phyloP scores from a whole-genome alignment of 2,797 vertebrate genomes.

The Pseudocheirus occidentalis region DNA sequence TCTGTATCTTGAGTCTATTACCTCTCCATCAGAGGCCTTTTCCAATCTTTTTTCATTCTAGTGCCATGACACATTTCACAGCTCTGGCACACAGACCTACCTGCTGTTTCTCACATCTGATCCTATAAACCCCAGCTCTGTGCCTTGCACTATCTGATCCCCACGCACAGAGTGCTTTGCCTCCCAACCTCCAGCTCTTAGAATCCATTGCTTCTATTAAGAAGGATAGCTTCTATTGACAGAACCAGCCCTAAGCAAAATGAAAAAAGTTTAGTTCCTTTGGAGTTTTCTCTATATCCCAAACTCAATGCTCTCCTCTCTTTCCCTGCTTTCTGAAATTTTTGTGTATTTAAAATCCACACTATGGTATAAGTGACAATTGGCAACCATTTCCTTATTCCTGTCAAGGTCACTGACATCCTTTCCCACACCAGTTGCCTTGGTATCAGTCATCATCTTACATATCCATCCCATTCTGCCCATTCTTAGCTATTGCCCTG shows the following conservation, averaged over 20 bases:
- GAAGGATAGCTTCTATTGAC: not conserved
- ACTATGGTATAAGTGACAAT: not conserved
- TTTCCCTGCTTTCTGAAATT: not conserved
- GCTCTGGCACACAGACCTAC: not conserved
- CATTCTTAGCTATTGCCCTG: not conserved
- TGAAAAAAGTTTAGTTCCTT: not conserved
- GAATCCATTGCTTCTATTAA: not conserved
- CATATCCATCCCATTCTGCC: not conserved
- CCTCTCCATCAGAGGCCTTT: not conserved
- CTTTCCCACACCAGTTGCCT: not conserved
- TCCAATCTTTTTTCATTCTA: not conserved
- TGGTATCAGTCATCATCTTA: not conserved
- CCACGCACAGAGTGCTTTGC: not conserved
- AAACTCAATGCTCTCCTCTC: not conserved
- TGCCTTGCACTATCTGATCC: not conserved
- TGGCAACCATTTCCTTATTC: not conserved
- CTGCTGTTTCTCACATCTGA: not conserved
- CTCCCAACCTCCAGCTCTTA: not conserved
- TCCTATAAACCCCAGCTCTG: not conserved
- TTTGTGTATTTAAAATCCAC: not conserved
- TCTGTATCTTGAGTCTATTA: not conserved
- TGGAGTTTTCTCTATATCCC: not conserved
- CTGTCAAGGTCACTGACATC: not conserved
- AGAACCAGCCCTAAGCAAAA: not conserved
- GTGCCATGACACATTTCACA: not conserved